Conservation (phyloP, 2,113 vertebrate species). For the Hyaena hyaena region DNA sequence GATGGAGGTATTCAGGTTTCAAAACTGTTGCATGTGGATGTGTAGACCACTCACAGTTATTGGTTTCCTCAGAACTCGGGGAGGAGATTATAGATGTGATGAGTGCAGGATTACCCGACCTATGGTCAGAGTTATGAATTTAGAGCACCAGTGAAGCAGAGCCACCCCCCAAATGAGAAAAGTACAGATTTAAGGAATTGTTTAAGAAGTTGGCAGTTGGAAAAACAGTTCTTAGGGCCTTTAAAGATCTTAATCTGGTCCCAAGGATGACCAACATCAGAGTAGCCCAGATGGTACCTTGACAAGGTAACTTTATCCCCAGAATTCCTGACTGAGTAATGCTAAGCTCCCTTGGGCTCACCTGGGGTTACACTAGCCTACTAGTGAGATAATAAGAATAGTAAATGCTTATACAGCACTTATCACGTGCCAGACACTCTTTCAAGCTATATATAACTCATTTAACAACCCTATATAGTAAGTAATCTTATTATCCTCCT, state of each 20-base stretch:
- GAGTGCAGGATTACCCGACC: not conserved
- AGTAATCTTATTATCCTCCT: constrained; percentile 29
- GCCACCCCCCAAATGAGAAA: constrained; percentile 14
- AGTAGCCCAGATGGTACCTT: not conserved
- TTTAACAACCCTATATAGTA: not conserved
- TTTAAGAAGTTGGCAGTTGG: not conserved
- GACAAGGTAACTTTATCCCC: not conserved
- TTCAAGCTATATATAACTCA: not conserved
- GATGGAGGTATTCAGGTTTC: not conserved
- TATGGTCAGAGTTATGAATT: not conserved
- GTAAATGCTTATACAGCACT: not conserved
- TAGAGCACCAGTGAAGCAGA: not conserved
- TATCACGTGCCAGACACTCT: not conserved
- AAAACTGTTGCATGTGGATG: constrained; percentile 7
- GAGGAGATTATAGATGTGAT: not conserved
- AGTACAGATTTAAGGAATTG: constrained; percentile 26
- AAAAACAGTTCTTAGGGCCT: not conserved
- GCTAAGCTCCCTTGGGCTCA: not conserved
- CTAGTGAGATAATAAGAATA: constrained; percentile 39
- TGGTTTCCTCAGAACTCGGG: constrained; percentile 18
- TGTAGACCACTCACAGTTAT: not conserved
- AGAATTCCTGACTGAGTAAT: not conserved
- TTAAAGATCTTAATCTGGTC: constrained; percentile 40
- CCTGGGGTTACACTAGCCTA: not conserved
- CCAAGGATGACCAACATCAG: not conserved